phyloP scores from a whole-genome alignment of 2,888 invertebrate species.

The Troglohyphantes excavatus region DNA sequence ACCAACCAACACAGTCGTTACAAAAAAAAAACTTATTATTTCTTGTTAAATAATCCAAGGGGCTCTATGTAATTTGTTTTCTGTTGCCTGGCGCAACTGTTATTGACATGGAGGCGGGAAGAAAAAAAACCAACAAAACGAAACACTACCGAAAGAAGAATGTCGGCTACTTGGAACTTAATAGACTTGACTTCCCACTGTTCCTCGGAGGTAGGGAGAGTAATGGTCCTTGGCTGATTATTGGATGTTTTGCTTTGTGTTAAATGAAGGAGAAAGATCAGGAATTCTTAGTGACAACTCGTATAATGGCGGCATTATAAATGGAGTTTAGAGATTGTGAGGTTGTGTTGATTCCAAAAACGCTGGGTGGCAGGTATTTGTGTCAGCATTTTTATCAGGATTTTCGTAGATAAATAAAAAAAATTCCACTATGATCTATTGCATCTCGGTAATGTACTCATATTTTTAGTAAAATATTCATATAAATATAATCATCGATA shows the following conservation, averaged over 20 bases:
- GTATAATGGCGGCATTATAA: background rate
- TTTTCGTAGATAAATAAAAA: no score
- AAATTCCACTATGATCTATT: no score
- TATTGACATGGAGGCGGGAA: conserved; percentile 35
- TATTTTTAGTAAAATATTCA: no score
- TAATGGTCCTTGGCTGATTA: conserved; percentile 1
- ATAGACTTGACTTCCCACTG: conserved; percentile 42
- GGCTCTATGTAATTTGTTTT: conserved; percentile 62
- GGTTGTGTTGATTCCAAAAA: background rate
- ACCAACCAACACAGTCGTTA: conserved; percentile 19
- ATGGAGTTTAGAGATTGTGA: background rate
- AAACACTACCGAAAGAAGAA: no score
- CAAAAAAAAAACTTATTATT: conserved; percentile 62
- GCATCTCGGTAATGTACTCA: no score
- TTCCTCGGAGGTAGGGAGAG: background rate
- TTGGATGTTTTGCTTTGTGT: conserved; percentile 28
- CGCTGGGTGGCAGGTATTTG: background rate
- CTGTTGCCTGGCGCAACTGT: conserved; percentile 47
- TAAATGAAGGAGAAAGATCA: conserved; percentile 3
- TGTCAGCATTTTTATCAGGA: background rate
- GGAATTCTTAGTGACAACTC: background rate
- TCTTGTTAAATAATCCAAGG: conserved; percentile 61
- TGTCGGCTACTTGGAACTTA: conserved; percentile 14
- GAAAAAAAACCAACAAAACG: background rate
- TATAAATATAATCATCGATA: no score